Conservation (phyloP, 2,888 invertebrate genomes). For the Anagyrus pseudococci region DNA sequence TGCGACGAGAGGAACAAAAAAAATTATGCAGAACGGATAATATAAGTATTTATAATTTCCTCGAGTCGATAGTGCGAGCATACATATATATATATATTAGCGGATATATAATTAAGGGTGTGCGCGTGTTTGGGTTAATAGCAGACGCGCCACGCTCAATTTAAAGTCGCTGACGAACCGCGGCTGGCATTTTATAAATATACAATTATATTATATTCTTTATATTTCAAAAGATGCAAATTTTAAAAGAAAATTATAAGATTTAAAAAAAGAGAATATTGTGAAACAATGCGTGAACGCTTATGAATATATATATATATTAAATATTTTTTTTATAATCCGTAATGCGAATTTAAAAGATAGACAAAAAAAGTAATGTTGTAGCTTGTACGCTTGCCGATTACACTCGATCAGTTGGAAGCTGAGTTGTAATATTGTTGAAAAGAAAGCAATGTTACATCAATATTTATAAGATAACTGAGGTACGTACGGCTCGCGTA, state of each 20-base stretch:
- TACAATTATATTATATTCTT: conserved; percentile 34
- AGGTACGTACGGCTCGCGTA: too few species aligned
- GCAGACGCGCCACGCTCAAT: conserved; percentile 20
- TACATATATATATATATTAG: conserved; percentile 17
- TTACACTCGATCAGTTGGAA: conserved; percentile 4
- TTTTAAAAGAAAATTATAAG: conserved; percentile 26
- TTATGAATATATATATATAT: conserved; percentile 15
- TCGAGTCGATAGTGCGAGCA: conserved; percentile 11
- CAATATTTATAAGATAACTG: neutral
- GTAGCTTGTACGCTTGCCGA: too few species aligned
- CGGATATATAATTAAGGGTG: conserved; percentile 13
- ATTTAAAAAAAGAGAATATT: conserved; percentile 28
- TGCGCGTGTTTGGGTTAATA: conserved; percentile 28
- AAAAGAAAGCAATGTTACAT: conserved; percentile 4
- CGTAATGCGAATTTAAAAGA: conserved; percentile 12
- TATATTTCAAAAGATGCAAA: conserved; percentile 22
- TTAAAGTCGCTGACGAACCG: conserved; percentile 9
- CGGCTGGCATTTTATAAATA: conserved; percentile 27
- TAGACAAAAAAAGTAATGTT: conserved; percentile 17
- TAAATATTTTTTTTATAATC: conserved; percentile 34
- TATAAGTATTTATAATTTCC: conserved; percentile 6
- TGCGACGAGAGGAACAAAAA: conserved; percentile 12
- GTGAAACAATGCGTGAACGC: conserved; percentile 30
- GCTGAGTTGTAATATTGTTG: neutral
- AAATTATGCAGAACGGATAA: conserved; percentile 2